Conservation (phyloP, 2,113 vertebrate species). For the Epinephelus cyanopodus region DNA sequence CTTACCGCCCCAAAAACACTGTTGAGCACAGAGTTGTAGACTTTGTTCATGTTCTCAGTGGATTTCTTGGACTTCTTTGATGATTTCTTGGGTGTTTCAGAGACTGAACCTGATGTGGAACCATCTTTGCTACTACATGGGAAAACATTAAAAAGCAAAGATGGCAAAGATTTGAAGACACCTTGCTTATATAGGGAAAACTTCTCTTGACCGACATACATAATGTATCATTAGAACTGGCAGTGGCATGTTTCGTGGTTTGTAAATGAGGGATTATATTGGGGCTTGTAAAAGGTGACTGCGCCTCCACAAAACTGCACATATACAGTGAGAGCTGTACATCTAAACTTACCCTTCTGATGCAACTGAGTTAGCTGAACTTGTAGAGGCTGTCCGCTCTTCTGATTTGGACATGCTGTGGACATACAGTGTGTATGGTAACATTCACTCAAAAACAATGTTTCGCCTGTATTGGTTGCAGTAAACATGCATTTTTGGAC, state of each 20-base stretch:
- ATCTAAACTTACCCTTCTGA: constrained; percentile 53
- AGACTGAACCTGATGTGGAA: constrained; percentile 56
- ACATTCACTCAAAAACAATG: background rate
- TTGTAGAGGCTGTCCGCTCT: constrained; percentile 58
- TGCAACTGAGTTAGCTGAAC: constrained; percentile 55
- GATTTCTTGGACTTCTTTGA: constrained; percentile 76
- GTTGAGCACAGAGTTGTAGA: constrained; percentile 81
- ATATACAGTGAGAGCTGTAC: background rate
- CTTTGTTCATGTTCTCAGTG: constrained; percentile 79
- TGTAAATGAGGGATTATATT: background rate
- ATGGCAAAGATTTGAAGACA: background rate
- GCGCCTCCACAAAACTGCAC: background rate
- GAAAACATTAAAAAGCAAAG: background rate
- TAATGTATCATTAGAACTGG: background rate
- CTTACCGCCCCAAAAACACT: constrained; percentile 84
- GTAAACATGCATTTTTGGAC: background rate
- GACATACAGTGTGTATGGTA: background rate
- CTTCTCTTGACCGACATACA: background rate
- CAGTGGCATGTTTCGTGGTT: background rate
- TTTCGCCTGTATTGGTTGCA: background rate
- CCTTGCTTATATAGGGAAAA: background rate
- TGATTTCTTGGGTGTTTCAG: constrained; percentile 71
- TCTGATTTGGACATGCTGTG: constrained; percentile 71
- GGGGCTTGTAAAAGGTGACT: background rate
- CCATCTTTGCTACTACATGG: constrained; percentile 54